Evolutionary conservation across 1,140 invertebrate genomes (phyloP).

Genomic region (Ericerus pela): DNA sequence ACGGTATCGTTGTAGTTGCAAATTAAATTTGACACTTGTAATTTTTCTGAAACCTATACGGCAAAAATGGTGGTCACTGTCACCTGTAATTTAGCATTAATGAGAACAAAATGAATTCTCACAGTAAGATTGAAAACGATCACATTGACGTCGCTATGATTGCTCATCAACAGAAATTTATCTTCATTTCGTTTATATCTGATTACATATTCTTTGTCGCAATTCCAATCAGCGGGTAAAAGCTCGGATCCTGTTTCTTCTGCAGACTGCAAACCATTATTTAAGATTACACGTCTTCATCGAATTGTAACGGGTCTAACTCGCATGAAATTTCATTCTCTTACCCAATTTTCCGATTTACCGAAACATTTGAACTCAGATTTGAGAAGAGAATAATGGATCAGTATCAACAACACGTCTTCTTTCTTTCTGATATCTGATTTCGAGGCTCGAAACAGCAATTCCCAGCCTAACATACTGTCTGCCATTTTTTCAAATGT

Average conservation of each 20-base stretch:
- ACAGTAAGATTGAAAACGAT: slow-evolving; percentile 50
- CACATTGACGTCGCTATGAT: slow-evolving; percentile 42
- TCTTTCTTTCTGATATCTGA: slow-evolving; percentile 46
- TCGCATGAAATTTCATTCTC: slow-evolving; percentile 17
- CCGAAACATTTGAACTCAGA: slow-evolving; percentile 55
- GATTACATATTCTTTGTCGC: slow-evolving; percentile 37
- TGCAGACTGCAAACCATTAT: slow-evolving; percentile 25
- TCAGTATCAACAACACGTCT: slow-evolving; percentile 49
- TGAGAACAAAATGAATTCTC: slow-evolving; percentile 26
- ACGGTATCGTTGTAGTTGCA: slow-evolving; percentile 33
- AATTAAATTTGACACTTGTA: slow-evolving; percentile 30
- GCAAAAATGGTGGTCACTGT: too few relatives aligned
- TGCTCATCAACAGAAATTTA: slow-evolving; percentile 37
- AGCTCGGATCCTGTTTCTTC: slow-evolving; percentile 46
- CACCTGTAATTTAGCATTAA: too few relatives aligned
- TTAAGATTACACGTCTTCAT: background rate
- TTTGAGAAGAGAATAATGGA: slow-evolving; percentile 54
- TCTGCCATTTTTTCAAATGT: slow-evolving; percentile 23
- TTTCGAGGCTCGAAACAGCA: slow-evolving; percentile 45
- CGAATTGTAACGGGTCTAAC: background rate
- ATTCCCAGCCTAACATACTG: slow-evolving; percentile 54
- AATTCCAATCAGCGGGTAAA: slow-evolving; percentile 52
- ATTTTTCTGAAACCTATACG: slow-evolving; percentile 32
- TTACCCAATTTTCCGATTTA: slow-evolving; percentile 46
- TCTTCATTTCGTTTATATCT: slow-evolving; percentile 36